phyloP scores from a whole-genome alignment of 1,140 invertebrate species.

The Zaprionus africanus region DNA sequence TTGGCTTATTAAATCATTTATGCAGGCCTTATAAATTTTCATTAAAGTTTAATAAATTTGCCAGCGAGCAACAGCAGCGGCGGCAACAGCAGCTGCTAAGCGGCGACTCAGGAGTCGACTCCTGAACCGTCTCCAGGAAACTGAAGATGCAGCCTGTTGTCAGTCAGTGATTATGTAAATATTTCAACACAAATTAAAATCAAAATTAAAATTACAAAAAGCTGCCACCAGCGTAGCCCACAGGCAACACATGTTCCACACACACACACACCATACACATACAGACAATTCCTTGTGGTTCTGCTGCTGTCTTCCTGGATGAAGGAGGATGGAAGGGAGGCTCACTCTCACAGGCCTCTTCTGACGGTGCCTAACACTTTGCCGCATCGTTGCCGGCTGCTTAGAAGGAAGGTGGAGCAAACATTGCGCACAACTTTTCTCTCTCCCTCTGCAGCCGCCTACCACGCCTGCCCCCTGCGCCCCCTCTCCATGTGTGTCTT shows the following conservation, averaged over 20 bases:
- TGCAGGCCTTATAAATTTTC: slow-evolving; percentile 81
- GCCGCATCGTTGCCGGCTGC: slow-evolving; percentile 51
- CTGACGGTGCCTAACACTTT: slow-evolving; percentile 59
- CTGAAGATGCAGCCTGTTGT: slow-evolving; percentile 56
- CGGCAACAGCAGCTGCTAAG: slow-evolving; percentile 65
- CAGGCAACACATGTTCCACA: slow-evolving; percentile 75
- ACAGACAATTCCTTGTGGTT: slow-evolving; percentile 33
- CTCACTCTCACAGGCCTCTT: slow-evolving; percentile 6
- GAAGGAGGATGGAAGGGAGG: not conserved
- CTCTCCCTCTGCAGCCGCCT: not conserved
- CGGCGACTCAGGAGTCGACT: slow-evolving; percentile 6
- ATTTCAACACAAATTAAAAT: slow-evolving; percentile 83
- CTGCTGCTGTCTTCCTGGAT: not conserved
- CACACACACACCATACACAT: not conserved
- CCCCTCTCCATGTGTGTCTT: slow-evolving; percentile 67
- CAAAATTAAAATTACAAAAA: slow-evolving; percentile 84
- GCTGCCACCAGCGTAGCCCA: slow-evolving; percentile 52
- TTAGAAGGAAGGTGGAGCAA: slow-evolving; percentile 48
- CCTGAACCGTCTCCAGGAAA: slow-evolving; percentile 5
- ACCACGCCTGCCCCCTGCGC: not conserved
- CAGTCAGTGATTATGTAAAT: slow-evolving; percentile 83
- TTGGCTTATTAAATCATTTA: slow-evolving; percentile 78
- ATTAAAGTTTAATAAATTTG: slow-evolving; percentile 80
- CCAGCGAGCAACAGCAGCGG: slow-evolving; percentile 16
- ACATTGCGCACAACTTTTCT: slow-evolving; percentile 19